These are phyloP conservation scores for Diadema setosum DNA, from an alignment of 35 echinoderm and acorn worm species.

Conservation along the genomic window DNA sequence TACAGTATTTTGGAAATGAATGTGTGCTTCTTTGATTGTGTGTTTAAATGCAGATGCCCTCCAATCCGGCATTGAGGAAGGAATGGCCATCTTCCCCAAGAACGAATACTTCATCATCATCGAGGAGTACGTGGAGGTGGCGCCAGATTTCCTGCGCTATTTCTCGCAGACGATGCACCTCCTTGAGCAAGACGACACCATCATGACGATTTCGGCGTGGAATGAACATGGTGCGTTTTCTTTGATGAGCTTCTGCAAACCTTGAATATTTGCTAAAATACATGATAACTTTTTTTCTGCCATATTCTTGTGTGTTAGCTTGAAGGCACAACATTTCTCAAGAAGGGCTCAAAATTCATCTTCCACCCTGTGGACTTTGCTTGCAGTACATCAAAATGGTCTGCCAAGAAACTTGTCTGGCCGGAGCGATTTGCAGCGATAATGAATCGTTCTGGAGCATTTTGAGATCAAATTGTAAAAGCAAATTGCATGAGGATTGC, in stretches of 20 bases:
- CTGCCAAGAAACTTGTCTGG: no score
- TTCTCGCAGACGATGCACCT: constrained; percentile 89
- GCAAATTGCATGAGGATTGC: no score
- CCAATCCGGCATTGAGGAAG: constrained; percentile 10
- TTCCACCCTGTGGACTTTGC: neutral
- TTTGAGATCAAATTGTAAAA: no score
- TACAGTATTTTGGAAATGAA: no score
- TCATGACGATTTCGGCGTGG: constrained; percentile 86
- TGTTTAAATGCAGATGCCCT: constrained; percentile 11
- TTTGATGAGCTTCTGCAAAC: neutral
- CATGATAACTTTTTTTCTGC: neutral
- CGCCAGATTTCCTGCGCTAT: constrained; percentile 86
- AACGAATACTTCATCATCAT: constrained; percentile 75
- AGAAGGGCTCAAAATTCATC: no score
- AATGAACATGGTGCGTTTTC: constrained; percentile 79
- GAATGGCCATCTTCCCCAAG: constrained; percentile 25
- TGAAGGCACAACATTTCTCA: neutral
- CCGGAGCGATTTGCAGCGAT: no score
- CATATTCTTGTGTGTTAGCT: neutral
- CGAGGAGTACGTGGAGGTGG: constrained; percentile 75
- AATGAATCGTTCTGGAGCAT: no score
- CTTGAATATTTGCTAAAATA: neutral
- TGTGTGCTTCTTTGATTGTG: no score
- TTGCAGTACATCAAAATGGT: no score
- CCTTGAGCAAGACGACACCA: constrained; percentile 43